Base-by-base conservation (phyloP, 2,797 vertebrate genomes). In the Amphiprion clarkii region DNA sequence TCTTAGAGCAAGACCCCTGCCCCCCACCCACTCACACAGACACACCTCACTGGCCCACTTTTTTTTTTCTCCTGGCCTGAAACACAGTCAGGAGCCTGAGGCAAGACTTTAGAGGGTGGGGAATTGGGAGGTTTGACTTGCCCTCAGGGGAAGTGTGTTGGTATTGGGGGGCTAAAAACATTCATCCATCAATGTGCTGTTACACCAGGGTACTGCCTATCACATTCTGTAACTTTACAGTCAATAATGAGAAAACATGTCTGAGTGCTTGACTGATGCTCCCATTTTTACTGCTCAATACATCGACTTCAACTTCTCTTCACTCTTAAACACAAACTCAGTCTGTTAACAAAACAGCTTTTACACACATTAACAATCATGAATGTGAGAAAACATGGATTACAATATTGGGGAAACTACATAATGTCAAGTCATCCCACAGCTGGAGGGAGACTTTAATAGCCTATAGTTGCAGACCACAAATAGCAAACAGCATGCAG, bases 71-170 rank as follows among this genome's bases (percentile, higher is more conserved):
- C 23, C 61, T 44, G 61, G 51, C 64, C 77, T 81, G 52, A 89
- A 70, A 74, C 74, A 62, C 46, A 67, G 75, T 77, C 56, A 69
- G 67, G 27, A 83, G 68, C 82, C 69, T 62, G 66, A 81, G 81
- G 84, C 53, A 31, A 63, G 59, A 53, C 42, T 39, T 67, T 52
- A 21, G 21, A 70, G 62, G 75, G 74, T 33, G 77, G 52, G 58
- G 80, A 69, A 59, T 21, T 74, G 49, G 57, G 69, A 62, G 80
- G 73, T 70, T 58, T 66, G 64, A 79, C 74, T 48, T 48, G 69
- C 70, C 90, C 82, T 86, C 21, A 49, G 87, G 89, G 54, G 55
- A 73, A 67, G 61, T 84, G 69, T 46, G n/a, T 46, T 60, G 54
- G 29, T 57, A 59, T n/a, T 36, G 23, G 55, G 54, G 61, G 54